phyloP scores from a whole-genome alignment of 2,888 invertebrate genomes.

The Agrenia bidenticulata region DNA sequence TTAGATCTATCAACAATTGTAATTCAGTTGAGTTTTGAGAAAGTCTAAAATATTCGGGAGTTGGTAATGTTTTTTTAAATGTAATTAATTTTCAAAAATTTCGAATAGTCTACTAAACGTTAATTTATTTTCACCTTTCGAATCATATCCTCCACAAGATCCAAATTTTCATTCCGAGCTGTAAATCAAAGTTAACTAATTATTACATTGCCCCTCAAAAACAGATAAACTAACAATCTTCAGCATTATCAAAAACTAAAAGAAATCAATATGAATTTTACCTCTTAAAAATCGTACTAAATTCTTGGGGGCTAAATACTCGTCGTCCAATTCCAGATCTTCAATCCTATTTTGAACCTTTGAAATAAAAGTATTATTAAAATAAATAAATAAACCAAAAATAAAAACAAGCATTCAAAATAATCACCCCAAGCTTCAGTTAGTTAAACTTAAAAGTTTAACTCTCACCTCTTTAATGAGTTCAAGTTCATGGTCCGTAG shows the following conservation, averaged over 20 bases:
- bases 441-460: not conserved
- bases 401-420: not conserved
- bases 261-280: slow-evolving; percentile 2
- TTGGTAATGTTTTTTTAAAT: not conserved
- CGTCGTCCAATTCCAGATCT: slow-evolving; percentile 16
- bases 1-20: not conserved
- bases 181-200: not conserved
- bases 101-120: not conserved
- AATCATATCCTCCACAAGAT: slow-evolving; percentile 2
- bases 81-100: not conserved
- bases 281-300: slow-evolving; percentile 25
- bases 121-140: not conserved
- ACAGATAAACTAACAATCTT: not conserved
- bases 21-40: not conserved
- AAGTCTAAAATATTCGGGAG: not conserved
- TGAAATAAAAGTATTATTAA: not conserved
- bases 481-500: slow-evolving; percentile 10
- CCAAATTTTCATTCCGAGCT: not conserved
- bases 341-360: slow-evolving; percentile 22
- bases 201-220: not conserved
- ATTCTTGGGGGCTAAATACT: slow-evolving; percentile 25
- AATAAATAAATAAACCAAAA: not conserved
- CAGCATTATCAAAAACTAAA: not conserved
- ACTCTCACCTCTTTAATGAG: slow-evolving; percentile 14
- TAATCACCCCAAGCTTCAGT: not conserved